Percentiles rank a stretch among this genome's conserved stretches.
Evolutionary conservation across 1,140 invertebrate genomes (phyloP).

Genomic region (Camponotus pennsylvanicus): DNA sequence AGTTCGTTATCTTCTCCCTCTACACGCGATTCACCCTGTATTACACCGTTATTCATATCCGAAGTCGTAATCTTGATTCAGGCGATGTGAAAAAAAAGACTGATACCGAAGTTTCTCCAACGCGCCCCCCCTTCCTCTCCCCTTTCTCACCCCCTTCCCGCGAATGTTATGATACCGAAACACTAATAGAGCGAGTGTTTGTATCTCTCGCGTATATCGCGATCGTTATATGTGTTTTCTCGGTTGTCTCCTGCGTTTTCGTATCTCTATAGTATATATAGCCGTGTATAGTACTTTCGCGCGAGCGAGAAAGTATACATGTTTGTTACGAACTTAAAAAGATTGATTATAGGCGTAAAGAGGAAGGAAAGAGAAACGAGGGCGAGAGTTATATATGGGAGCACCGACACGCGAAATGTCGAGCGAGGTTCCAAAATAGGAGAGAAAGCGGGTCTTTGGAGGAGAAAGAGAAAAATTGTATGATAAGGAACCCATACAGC

Average conservation of each 20-base stretch:
- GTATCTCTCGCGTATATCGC: slow-evolving; percentile 51
- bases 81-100: slow-evolving; percentile 65
- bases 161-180: slow-evolving; percentile 56
- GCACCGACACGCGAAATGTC: slow-evolving; percentile 59
- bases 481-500: not conserved
- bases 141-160: not conserved
- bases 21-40: slow-evolving; percentile 14
- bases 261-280: slow-evolving; percentile 52
- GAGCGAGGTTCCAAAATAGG: slow-evolving; percentile 18
- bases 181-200: slow-evolving; percentile 39
- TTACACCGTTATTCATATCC: slow-evolving; percentile 54
- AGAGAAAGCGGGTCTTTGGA: slow-evolving; percentile 26
- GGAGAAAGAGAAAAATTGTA: slow-evolving; percentile 27
- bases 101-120: slow-evolving; percentile 56
- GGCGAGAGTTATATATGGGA: slow-evolving; percentile 53
- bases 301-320: slow-evolving; percentile 56
- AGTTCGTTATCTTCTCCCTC: not conserved
- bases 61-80: slow-evolving; percentile 61
- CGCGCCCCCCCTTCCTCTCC: not conserved
- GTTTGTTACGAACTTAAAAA: slow-evolving; percentile 48
- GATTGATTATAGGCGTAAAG: slow-evolving; percentile 63
- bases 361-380: slow-evolving; percentile 37
- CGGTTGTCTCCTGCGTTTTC: slow-evolving; percentile 43
- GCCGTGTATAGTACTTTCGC: slow-evolving; percentile 49
- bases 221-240: slow-evolving; percentile 44